Conservation (phyloP, 2,888 invertebrate genomes). For the Pristionchus entomophagus region DNA sequence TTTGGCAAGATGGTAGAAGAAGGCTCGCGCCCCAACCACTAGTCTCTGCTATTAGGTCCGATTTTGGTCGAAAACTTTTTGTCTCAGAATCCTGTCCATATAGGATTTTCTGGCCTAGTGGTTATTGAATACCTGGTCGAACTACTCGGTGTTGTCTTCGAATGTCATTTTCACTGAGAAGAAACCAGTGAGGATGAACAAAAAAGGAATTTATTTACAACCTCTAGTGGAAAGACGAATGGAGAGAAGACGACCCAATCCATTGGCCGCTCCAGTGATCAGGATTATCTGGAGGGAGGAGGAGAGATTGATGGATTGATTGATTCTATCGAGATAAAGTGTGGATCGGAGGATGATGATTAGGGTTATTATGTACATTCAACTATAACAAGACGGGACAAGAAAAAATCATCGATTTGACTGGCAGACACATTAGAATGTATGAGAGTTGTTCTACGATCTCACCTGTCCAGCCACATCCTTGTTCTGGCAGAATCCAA, state of each 20-base stretch:
- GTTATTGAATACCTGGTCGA: no score
- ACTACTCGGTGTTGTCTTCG: no score
- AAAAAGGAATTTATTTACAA: background rate
- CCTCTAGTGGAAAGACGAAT: slow-evolving; percentile 16
- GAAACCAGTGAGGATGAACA: background rate
- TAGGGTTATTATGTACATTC: no score
- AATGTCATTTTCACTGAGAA: background rate
- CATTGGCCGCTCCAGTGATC: slow-evolving; percentile 23
- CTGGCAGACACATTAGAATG: background rate
- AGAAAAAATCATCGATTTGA: no score
- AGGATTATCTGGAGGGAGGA: background rate
- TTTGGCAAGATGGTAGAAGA: no score
- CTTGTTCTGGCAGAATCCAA: background rate
- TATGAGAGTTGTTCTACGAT: background rate
- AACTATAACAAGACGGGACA: no score
- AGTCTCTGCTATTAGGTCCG: no score
- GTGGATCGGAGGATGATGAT: no score
- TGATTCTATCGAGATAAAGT: background rate
- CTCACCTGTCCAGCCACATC: slow-evolving; percentile 27
- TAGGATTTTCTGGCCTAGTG: no score
- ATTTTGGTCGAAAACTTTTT: no score
- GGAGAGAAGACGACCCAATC: background rate
- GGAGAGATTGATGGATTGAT: background rate
- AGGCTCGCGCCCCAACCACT: no score
- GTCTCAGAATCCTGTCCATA: no score